These are phyloP conservation scores for Crenichthys baileyi DNA, from an alignment of 2,797 vertebrate species.

Conservation along the genomic window DNA sequence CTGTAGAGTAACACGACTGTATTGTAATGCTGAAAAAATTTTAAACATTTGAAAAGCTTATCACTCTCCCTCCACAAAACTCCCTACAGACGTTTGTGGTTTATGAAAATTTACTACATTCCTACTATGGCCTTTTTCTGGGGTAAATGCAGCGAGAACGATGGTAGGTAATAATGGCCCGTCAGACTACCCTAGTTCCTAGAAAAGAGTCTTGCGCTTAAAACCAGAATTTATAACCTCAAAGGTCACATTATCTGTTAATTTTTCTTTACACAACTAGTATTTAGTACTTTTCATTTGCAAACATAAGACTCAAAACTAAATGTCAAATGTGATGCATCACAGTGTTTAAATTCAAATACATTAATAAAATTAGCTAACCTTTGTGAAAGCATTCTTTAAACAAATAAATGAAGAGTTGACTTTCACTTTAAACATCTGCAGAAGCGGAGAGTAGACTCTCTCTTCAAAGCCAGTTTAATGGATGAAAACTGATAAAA, in stretches of 20 bases:
- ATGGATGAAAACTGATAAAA: not conserved
- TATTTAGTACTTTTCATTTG: not conserved
- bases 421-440: not conserved
- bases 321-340: not conserved
- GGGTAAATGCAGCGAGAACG: not conserved
- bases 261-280: not conserved
- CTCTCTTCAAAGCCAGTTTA: not conserved
- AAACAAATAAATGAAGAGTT: too few relatives aligned
- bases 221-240: not conserved
- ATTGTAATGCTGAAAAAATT: not conserved
- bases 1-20: not conserved
- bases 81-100: not conserved
- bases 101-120: not conserved
- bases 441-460: not conserved
- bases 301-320: not conserved
- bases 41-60: not conserved
- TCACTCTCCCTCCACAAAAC: not conserved
- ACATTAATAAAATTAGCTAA: not conserved
- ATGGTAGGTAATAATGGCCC: not conserved
- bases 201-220: not conserved
- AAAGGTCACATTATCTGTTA: not conserved
- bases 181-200: not conserved
- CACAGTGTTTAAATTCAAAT: not conserved
- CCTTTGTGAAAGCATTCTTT: not conserved
- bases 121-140: not conserved